phyloP scores from a whole-genome alignment of 1,140 invertebrate genomes.

The Drosophila setifemur region DNA sequence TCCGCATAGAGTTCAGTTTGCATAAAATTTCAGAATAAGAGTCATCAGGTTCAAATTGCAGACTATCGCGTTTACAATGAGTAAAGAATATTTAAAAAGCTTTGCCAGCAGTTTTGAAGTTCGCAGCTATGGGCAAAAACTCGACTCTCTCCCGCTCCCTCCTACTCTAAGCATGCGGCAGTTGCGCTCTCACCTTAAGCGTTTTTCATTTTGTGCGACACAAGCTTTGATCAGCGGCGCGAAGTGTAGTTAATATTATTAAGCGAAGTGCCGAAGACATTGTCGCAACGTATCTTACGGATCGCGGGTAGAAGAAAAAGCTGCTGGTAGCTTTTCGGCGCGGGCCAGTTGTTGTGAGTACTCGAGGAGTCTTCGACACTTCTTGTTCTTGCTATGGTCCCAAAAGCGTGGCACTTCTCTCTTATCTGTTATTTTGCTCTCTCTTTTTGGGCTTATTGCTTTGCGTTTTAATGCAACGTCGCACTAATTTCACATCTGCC shows the following conservation, averaged over 20 bases:
- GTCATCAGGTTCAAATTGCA: not conserved
- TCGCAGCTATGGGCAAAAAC: conserved; percentile 18
- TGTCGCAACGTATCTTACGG: conserved; percentile 60
- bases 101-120: conserved; percentile 49
- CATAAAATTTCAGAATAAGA: not conserved
- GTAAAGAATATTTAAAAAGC: conserved; percentile 24
- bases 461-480: conserved; percentile 40
- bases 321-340: conserved; percentile 9
- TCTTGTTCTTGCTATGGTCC: conserved; percentile 39
- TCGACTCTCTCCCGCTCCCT: conserved; percentile 3
- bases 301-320: conserved; percentile 26
- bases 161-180: conserved; percentile 4
- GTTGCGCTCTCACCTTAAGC: conserved; percentile 28
- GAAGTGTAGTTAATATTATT: conserved; percentile 72
- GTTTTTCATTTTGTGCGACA: conserved; percentile 45
- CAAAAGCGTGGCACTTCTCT: conserved; percentile 57
- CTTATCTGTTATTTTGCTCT: not conserved
- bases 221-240: conserved; percentile 43
- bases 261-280: conserved; percentile 62
- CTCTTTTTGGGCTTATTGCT: conserved; percentile 6
- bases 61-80: conserved; percentile 2
- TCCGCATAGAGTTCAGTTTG: not conserved
- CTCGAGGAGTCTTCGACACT: conserved; percentile 37
- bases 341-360: conserved; percentile 20
- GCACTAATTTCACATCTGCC: conserved; percentile 51